Percentiles rank a stretch among this genome's conserved stretches.
Conservation (phyloP, 2,888 invertebrate species). For the Tetanocera ferruginea region DNA sequence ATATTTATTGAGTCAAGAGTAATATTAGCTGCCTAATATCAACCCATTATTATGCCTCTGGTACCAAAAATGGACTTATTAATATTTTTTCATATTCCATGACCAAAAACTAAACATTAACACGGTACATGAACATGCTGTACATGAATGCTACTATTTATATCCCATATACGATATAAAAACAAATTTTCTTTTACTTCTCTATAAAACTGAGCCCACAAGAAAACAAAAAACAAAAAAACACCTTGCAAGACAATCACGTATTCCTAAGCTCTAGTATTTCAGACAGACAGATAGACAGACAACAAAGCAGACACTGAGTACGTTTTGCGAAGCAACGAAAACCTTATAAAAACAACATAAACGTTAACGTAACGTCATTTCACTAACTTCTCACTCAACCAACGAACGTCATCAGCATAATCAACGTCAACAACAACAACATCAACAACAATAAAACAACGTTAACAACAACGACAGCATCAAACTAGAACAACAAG, state of each 20-base stretch:
- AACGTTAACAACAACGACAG: neutral
- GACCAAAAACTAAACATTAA: no score
- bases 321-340: neutral
- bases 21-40: no score
- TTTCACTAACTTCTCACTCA: neutral
- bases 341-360: neutral
- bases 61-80: no score
- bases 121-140: no score
- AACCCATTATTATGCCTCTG: no score
- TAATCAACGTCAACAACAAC: neutral
- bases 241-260: neutral
- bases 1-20: no score
- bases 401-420: no score
- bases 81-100: no score
- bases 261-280: neutral
- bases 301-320: neutral
- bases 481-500: neutral
- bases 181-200: no score
- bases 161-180: no score
- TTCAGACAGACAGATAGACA: neutral
- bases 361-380: neutral
- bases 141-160: no score
- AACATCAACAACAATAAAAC: neutral
- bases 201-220: neutral
- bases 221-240: no score